Percentiles rank a stretch among this genome's conserved stretches.
These are phyloP conservation scores for Loxodonta africana DNA, from an alignment of 2,113 vertebrate genomes.

Conservation along the genomic window DNA sequence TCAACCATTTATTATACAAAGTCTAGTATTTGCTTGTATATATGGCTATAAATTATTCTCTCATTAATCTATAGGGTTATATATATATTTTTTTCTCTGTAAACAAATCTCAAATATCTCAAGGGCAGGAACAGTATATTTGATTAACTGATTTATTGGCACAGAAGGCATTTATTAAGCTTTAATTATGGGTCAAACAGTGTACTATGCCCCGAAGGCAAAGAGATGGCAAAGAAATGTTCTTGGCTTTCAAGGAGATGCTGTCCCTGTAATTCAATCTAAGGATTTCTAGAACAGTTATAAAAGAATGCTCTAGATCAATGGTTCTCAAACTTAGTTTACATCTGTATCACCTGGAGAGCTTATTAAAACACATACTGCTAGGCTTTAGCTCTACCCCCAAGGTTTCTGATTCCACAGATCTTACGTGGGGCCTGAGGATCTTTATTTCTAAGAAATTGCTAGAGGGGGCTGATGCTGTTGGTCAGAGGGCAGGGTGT, in stretches of 20 bases:
- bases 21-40: slow-evolving; percentile 45
- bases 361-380: background rate
- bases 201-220: slow-evolving; percentile 40
- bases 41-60: slow-evolving; percentile 43
- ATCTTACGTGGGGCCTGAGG: background rate
- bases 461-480: background rate
- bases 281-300: slow-evolving; percentile 53
- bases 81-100: slow-evolving; percentile 20
- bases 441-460: slow-evolving; percentile 24
- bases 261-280: slow-evolving; percentile 47
- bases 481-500: background rate
- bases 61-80: slow-evolving; percentile 16
- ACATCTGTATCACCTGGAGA: background rate
- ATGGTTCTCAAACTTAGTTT: background rate
- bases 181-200: slow-evolving; percentile 63
- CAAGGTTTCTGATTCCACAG: background rate
- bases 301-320: slow-evolving; percentile 49
- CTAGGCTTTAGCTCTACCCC: background rate
- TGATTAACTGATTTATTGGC: slow-evolving; percentile 63
- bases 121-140: slow-evolving; percentile 48
- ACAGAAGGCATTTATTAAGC: slow-evolving; percentile 53
- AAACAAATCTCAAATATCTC: slow-evolving; percentile 61
- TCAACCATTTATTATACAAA: slow-evolving; percentile 16
- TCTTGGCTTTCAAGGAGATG: slow-evolving; percentile 61
- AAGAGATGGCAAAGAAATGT: slow-evolving; percentile 54